A percentile compares a stretch with the other conserved stretches of the same genome.
phyloP scores from a whole-genome alignment of 2,113 vertebrate species.

The Ailurus styani region DNA sequence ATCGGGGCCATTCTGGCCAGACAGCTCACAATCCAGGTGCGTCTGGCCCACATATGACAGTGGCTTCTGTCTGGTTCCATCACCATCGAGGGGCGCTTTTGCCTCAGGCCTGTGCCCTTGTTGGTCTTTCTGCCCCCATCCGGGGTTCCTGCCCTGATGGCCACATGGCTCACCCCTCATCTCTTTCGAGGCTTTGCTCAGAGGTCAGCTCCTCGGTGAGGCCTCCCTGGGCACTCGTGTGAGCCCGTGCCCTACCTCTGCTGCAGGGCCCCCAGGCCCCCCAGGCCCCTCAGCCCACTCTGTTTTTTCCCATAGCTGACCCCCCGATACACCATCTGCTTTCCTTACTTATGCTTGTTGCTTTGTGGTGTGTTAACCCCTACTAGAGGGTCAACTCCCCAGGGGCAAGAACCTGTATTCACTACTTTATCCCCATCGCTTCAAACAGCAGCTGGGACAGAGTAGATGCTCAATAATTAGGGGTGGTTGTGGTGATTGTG shows the following conservation, averaged over 20 bases:
- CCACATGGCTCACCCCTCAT: not conserved
- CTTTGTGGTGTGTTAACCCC: not conserved
- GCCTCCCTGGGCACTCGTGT: not conserved
- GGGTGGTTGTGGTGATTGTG: too few species aligned
- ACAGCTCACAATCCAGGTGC: constrained; percentile 84
- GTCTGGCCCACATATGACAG: not conserved
- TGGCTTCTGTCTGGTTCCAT: not conserved
- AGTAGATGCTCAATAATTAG: not conserved
- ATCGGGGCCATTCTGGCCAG: constrained; percentile 81
- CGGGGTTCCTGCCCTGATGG: accelerated
- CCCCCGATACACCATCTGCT: not conserved
- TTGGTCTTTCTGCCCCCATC: not conserved
- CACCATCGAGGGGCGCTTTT: not conserved
- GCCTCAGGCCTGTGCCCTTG: not conserved
- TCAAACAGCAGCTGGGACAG: not conserved
- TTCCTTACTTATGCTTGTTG: not conserved
- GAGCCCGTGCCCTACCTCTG: not conserved
- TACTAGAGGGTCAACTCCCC: not conserved
- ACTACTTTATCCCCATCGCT: accelerated
- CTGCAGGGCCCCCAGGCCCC: accelerated
- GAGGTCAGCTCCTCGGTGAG: not conserved
- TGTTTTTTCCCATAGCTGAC: not conserved
- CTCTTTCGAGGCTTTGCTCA: not conserved
- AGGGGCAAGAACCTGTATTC: not conserved
- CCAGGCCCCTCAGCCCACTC: not conserved